These are phyloP conservation scores for Limenitis camilla DNA, from an alignment of 2,888 invertebrate species.

Conservation along the genomic window DNA sequence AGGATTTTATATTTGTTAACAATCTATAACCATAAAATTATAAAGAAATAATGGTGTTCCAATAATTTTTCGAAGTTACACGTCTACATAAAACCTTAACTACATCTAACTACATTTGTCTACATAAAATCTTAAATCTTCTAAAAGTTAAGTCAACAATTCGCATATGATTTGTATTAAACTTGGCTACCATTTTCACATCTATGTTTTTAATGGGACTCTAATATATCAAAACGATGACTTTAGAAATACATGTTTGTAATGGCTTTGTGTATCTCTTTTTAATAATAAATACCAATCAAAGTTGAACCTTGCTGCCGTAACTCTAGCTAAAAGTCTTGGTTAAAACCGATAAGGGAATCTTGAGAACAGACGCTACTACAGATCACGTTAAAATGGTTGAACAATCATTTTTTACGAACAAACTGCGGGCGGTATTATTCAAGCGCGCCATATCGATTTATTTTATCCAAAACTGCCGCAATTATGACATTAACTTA, in stretches of 20 bases:
- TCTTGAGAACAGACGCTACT: not conserved
- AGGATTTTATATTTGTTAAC: too few species aligned
- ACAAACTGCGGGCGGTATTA: slow-evolving; percentile 65
- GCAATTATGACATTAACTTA: slow-evolving; percentile 71
- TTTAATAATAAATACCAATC: slow-evolving; percentile 32
- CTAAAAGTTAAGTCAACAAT: too few species aligned
- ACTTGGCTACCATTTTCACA: too few species aligned
- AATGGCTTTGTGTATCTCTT: slow-evolving; percentile 51
- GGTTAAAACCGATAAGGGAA: slow-evolving; percentile 34
- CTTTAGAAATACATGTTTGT: slow-evolving; percentile 40
- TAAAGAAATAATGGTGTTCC: too few species aligned
- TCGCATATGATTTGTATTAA: too few species aligned
- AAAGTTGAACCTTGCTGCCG: slow-evolving; percentile 31
- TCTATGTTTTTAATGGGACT: too few species aligned
- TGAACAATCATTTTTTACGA: slow-evolving; percentile 37
- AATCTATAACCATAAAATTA: too few species aligned
- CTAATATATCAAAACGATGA: slow-evolving; percentile 46
- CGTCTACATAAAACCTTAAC: too few species aligned
- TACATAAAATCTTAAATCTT: too few species aligned
- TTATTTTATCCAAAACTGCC: slow-evolving; percentile 68
- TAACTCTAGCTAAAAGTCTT: slow-evolving; percentile 26
- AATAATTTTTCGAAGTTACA: too few species aligned
- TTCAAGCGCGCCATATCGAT: slow-evolving; percentile 64
- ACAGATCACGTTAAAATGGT: slow-evolving; percentile 46
- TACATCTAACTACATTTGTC: too few species aligned